Evolutionary conservation across 2,888 invertebrate genomes (phyloP).

Genomic region (Acronicta alni): DNA sequence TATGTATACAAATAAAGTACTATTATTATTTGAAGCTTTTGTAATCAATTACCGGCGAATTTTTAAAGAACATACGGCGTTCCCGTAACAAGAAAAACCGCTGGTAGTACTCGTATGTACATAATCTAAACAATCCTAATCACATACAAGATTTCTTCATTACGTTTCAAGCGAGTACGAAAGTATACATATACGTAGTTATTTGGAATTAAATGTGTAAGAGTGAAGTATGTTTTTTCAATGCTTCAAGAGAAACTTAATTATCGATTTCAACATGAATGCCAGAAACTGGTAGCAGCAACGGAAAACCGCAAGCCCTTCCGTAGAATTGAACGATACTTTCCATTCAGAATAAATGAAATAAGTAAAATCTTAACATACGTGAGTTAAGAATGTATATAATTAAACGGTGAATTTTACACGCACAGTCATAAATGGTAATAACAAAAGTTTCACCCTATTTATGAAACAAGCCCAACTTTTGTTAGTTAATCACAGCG

Average conservation of each 20-base stretch:
- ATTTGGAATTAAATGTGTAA: slow-evolving; percentile 4
- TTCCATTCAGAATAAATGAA: slow-evolving; percentile 51
- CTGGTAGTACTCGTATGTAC: slow-evolving; percentile 35
- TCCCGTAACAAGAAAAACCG: slow-evolving; percentile 35
- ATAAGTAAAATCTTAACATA: slow-evolving; percentile 57
- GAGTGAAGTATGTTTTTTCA: slow-evolving; percentile 19
- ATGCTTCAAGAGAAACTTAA: slow-evolving; percentile 44
- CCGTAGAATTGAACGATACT: slow-evolving; percentile 51
- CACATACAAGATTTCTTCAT: slow-evolving; percentile 63
- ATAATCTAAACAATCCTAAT: slow-evolving; percentile 63
- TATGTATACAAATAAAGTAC: too few relatives aligned
- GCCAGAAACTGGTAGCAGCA: slow-evolving; percentile 33
- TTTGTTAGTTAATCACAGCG: slow-evolving; percentile 75
- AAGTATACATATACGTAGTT: slow-evolving; percentile 1
- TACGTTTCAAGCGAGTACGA: slow-evolving; percentile 33
- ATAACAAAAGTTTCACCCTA: slow-evolving; percentile 76
- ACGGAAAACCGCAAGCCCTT: slow-evolving; percentile 50
- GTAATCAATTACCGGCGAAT: background rate
- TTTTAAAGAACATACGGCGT: slow-evolving; percentile 2
- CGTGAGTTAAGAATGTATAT: slow-evolving; percentile 68
- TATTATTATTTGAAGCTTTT: background rate
- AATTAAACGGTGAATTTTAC: slow-evolving; percentile 76
- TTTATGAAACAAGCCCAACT: slow-evolving; percentile 71
- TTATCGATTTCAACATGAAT: slow-evolving; percentile 42
- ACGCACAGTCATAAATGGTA: slow-evolving; percentile 71